A percentile compares a stretch with the other conserved stretches of the same genome.
Conservation (phyloP, 2,797 vertebrate species). For the Eremophila alpestris region DNA sequence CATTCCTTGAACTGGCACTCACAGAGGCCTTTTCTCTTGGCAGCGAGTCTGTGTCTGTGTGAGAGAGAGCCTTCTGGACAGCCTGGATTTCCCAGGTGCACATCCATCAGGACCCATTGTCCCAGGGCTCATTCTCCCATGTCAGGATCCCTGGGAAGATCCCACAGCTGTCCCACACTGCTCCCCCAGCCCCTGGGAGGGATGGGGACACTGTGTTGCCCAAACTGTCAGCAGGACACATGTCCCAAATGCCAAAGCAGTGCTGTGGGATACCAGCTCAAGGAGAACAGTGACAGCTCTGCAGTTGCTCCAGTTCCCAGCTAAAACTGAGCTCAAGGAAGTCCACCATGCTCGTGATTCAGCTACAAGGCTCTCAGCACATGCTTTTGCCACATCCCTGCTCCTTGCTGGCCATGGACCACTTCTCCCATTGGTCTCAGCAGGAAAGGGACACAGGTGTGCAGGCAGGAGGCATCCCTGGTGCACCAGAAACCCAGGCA, state of each 20-base stretch:
- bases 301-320: not conserved
- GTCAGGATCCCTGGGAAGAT: not conserved
- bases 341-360: not conserved
- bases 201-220: not conserved
- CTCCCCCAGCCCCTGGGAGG: not conserved
- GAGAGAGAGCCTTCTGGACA: not conserved
- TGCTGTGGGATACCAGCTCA: not conserved
- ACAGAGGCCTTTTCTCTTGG: conserved; percentile 3
- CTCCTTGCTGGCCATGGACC: not conserved
- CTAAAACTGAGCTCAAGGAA: not conserved
- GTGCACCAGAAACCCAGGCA: not conserved
- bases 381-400: not conserved
- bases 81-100: not conserved
- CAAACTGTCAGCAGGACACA: not conserved
- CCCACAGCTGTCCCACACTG: not conserved
- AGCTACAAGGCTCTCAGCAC: not conserved
- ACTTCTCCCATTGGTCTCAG: not conserved
- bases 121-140: not conserved
- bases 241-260: not conserved
- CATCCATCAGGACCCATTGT: not conserved
- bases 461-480: not conserved
- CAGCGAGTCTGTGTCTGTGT: not conserved
- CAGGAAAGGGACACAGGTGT: accelerated
- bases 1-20: conserved; percentile 21
- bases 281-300: not conserved